Evolutionary conservation across 2,888 invertebrate species (phyloP).

Genomic region (Plagodis dolabraria): DNA sequence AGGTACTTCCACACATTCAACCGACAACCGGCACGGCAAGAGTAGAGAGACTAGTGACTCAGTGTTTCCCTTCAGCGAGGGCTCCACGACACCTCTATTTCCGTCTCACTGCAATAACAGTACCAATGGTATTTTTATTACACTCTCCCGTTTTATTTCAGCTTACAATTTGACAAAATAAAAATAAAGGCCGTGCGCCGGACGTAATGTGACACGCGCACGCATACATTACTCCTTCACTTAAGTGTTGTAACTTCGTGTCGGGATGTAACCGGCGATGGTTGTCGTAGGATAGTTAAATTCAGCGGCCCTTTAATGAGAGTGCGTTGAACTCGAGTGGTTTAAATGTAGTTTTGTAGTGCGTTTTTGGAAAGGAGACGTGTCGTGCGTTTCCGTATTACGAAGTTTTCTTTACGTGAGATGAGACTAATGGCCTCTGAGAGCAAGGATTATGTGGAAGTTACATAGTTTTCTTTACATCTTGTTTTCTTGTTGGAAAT

Average conservation of each 20-base stretch:
- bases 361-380: conserved; percentile 69
- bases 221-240: conserved; percentile 46
- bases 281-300: conserved; percentile 53
- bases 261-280: conserved; percentile 47
- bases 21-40: conserved; percentile 7
- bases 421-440: conserved; percentile 42
- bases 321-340: conserved; percentile 74
- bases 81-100: conserved; percentile 71
- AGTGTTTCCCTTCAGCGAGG: conserved; percentile 45
- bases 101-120: conserved; percentile 76
- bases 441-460: conserved; percentile 28
- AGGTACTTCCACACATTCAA: conserved; percentile 1
- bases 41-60: conserved; percentile 27
- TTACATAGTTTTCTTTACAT: conserved; percentile 10
- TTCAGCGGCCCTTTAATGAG: conserved; percentile 78
- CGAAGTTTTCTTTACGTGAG: conserved; percentile 47
- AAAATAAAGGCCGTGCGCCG: conserved; percentile 73
- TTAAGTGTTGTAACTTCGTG: background rate
- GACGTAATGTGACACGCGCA: conserved; percentile 62
- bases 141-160: conserved; percentile 80
- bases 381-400: conserved; percentile 71
- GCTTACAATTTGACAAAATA: conserved; percentile 84
- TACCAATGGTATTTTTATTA: conserved; percentile 83
- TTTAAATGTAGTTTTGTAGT: conserved; percentile 67
- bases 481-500: conserved; percentile 12